Percentiles rank a stretch among this genome's conserved stretches.
These are phyloP conservation scores for Amphiprion clarkii DNA, from an alignment of 2,797 vertebrate genomes.

Conservation along the genomic window DNA sequence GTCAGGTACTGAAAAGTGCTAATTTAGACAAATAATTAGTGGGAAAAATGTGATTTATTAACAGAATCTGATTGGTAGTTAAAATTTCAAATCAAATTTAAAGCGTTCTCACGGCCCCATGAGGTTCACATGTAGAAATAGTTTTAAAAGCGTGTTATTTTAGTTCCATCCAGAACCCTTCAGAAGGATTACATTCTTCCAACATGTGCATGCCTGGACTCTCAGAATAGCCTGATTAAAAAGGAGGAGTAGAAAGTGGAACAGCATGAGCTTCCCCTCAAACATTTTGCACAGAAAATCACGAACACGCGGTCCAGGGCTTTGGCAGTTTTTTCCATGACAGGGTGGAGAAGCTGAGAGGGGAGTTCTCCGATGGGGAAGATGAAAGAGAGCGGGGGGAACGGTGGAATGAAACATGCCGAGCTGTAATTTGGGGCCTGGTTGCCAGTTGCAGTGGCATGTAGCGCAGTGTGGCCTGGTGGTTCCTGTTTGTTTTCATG, in stretches of 20 bases:
- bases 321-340: conserved; percentile 52
- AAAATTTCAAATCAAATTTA: not conserved
- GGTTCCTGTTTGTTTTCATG: conserved; percentile 55
- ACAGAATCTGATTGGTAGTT: not conserved
- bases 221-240: conserved; percentile 44
- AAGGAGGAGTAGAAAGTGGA: conserved; percentile 35
- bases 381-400: conserved; percentile 68
- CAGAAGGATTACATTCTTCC: not conserved
- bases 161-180: not conserved
- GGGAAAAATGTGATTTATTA: not conserved
- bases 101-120: not conserved
- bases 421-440: conserved; percentile 68
- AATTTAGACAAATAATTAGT: not conserved
- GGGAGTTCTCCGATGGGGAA: conserved; percentile 50
- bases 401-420: conserved; percentile 25
- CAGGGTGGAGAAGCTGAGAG: conserved; percentile 62
- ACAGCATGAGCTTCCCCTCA: conserved; percentile 18
- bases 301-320: conserved; percentile 32
- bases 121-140: not conserved
- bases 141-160: conserved; percentile 5
- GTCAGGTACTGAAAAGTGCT: not conserved
- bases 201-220: conserved; percentile 5
- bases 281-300: conserved; percentile 55
- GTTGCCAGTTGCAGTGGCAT: conserved; percentile 65
- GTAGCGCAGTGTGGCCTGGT: conserved; percentile 31